Conservation (phyloP, 2,113 vertebrate genomes). For the Scolopax mira region DNA sequence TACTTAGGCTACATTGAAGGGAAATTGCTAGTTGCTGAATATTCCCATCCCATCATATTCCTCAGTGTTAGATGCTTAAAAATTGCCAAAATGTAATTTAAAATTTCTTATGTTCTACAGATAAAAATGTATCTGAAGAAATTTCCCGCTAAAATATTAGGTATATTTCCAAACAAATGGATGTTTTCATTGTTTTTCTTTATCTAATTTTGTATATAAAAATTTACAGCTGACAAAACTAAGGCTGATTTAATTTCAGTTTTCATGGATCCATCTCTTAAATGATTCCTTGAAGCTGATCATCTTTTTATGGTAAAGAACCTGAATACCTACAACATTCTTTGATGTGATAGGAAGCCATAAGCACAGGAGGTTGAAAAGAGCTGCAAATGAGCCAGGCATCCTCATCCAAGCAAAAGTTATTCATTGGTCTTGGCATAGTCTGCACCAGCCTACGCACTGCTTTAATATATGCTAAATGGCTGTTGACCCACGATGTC, state of each 20-base stretch:
- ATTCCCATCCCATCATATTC: background rate
- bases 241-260: background rate
- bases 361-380: conserved; percentile 30
- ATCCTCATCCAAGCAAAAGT: conserved; percentile 41
- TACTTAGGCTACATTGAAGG: background rate
- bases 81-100: background rate
- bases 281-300: background rate
- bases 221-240: background rate
- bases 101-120: background rate
- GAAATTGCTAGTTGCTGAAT: background rate
- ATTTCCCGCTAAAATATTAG: background rate
- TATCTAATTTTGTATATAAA: background rate
- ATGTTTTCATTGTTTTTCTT: background rate
- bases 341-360: background rate
- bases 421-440: conserved; percentile 59
- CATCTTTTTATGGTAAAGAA: background rate
- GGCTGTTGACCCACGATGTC: conserved; percentile 35
- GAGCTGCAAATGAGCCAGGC: conserved; percentile 24
- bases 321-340: background rate
- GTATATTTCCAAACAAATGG: background rate
- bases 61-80: background rate
- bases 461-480: conserved; percentile 50
- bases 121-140: background rate
- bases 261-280: background rate
- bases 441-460: conserved; percentile 26